phyloP scores from a whole-genome alignment of 2,888 invertebrate genomes.

The Lordiphosa andalusiaca region DNA sequence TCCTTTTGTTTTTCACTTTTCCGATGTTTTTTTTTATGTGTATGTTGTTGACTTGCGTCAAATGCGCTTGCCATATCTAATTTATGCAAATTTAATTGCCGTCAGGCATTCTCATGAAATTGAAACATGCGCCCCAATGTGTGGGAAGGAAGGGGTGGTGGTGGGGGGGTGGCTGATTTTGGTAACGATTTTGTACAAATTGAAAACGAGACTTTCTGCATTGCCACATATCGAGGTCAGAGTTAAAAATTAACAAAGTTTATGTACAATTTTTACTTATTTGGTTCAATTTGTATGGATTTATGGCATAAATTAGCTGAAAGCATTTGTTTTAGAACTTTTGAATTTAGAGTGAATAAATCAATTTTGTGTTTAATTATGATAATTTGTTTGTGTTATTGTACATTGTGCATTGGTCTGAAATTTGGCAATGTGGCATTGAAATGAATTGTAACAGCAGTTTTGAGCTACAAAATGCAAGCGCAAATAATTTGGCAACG shows the following conservation, averaged over 20 bases:
- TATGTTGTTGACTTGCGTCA: constrained; percentile 16
- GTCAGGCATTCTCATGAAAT: constrained; percentile 51
- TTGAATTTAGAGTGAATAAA: too few relatives aligned
- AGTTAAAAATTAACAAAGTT: constrained; percentile 2
- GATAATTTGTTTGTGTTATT: too few relatives aligned
- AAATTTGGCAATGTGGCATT: too few relatives aligned
- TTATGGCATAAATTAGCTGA: constrained; percentile 13
- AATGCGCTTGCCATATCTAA: constrained; percentile 44
- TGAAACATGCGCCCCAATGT: constrained; percentile 29
- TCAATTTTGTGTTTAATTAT: too few relatives aligned
- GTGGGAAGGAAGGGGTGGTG: background rate
- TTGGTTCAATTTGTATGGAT: constrained; percentile 14
- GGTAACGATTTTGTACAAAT: constrained; percentile 12
- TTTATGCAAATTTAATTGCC: constrained; percentile 64
- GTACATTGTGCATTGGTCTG: too few relatives aligned
- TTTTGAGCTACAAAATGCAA: too few relatives aligned
- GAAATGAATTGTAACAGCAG: too few relatives aligned
- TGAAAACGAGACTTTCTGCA: constrained; percentile 8
- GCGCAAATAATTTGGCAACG: too few relatives aligned
- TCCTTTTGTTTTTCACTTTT: constrained; percentile 12
- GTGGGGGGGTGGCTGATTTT: constrained; percentile 2
- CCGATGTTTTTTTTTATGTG: constrained; percentile 14
- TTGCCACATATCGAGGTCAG: constrained; percentile 13
- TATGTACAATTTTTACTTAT: constrained; percentile 4
- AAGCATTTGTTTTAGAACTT: background rate